phyloP scores from a whole-genome alignment of 2,797 vertebrate genomes.

The Rhynchotus rufescens region DNA sequence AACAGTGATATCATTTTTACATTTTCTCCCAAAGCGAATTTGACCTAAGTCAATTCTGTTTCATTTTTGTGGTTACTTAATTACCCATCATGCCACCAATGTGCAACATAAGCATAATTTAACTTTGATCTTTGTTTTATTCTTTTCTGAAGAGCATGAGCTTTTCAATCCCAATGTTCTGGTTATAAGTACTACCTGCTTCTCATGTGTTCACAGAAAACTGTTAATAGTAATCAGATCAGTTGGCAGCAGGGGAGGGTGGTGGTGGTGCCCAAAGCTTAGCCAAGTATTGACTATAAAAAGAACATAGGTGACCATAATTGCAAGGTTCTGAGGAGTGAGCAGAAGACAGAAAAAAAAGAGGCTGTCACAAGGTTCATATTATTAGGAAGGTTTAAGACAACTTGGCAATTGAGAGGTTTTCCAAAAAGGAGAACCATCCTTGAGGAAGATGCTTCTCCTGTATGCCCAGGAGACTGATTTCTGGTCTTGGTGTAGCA shows the following conservation, averaged over 20 bases:
- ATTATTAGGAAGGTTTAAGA: neutral
- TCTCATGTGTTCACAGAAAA: neutral
- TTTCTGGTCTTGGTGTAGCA: neutral
- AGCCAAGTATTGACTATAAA: neutral
- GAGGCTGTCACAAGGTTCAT: neutral
- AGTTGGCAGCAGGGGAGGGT: neutral
- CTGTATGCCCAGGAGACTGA: neutral
- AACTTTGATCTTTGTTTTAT: neutral
- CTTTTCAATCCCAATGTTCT: neutral
- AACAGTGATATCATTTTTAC: neutral
- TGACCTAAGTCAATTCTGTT: neutral
- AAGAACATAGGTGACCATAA: neutral
- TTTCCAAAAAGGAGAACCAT: neutral
- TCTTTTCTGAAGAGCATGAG: neutral
- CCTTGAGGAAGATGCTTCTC: neutral
- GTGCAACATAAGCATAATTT: neutral
- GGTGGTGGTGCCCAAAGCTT: neutral
- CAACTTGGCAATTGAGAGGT: neutral
- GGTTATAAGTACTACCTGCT: neutral
- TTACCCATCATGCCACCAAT: neutral
- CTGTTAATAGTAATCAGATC: neutral
- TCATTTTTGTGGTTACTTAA: neutral
- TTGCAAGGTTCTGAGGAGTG: neutral
- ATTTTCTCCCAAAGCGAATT: neutral
- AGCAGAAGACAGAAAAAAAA: neutral